Conservation (phyloP, 1,140 invertebrate genomes). For the Drusus annulatus region DNA sequence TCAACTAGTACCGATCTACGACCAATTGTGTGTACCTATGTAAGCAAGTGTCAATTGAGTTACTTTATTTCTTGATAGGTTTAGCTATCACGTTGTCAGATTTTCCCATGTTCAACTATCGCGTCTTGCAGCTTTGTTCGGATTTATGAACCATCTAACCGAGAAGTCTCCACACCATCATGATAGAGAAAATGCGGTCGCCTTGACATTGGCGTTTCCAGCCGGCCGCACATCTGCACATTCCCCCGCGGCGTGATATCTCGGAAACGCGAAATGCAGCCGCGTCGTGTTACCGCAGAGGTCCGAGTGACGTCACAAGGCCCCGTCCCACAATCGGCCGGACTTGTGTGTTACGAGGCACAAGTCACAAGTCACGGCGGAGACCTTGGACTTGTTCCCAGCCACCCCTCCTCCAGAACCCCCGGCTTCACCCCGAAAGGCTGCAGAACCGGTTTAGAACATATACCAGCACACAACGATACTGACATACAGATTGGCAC, state of each 20-base stretch:
- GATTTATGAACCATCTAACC: no score
- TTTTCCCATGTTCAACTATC: no score
- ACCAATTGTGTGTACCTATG: no score
- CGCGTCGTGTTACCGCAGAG: neutral
- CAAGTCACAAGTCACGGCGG: neutral
- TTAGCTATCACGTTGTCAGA: no score
- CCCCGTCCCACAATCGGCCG: neutral
- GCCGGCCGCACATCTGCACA: neutral
- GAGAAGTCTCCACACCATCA: no score
- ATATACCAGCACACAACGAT: no score
- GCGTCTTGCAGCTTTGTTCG: no score
- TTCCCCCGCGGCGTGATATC: neutral
- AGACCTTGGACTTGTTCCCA: constrained; percentile 3
- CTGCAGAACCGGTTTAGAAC: neutral
- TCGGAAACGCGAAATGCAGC: neutral
- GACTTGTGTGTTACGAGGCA: no score
- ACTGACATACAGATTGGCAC: no score
- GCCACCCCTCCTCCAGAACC: neutral
- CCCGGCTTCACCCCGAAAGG: neutral
- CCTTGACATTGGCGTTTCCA: neutral
- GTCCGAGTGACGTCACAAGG: neutral
- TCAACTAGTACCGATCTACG: no score
- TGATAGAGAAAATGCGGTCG: neutral
- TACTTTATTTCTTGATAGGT: no score
- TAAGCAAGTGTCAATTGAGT: no score